Conservation (phyloP, 1,140 invertebrate species). For the Xylocopa sonorina region DNA sequence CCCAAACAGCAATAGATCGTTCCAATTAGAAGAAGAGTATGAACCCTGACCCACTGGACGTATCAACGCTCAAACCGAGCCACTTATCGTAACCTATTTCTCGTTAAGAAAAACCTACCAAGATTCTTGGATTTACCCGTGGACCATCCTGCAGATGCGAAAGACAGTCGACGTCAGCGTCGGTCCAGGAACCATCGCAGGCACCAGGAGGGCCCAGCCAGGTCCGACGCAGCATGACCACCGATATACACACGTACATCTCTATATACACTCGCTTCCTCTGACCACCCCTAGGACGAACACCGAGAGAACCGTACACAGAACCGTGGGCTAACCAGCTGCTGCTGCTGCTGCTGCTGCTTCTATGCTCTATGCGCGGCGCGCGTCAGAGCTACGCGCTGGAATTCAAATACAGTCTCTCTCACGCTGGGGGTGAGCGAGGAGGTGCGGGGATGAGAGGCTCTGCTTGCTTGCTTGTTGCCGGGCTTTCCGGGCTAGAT, state of each 20-base stretch:
- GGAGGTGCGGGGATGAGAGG: neutral
- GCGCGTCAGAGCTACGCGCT: slow-evolving; percentile 63
- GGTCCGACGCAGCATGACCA: slow-evolving; percentile 52
- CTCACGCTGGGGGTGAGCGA: slow-evolving; percentile 32
- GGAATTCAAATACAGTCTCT: slow-evolving; percentile 74
- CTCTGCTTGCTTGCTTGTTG: slow-evolving; percentile 17
- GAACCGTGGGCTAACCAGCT: slow-evolving; percentile 28
- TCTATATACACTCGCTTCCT: no score
- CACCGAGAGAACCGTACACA: slow-evolving; percentile 19
- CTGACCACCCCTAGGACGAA: slow-evolving; percentile 28
- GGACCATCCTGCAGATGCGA: neutral
- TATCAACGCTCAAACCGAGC: no score
- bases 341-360: neutral
- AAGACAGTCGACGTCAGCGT: slow-evolving; percentile 21
- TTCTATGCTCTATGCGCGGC: slow-evolving; percentile 52
- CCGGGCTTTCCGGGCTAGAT: slow-evolving; percentile 57
- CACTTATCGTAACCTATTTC: no score
- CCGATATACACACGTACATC: slow-evolving; percentile 41
- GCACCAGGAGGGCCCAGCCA: slow-evolving; percentile 53
- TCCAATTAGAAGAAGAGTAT: no score
- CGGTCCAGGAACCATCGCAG: slow-evolving; percentile 46
- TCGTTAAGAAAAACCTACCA: no score
- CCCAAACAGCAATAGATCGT: no score
- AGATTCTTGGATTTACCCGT: no score
- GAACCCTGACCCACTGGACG: no score